Evolutionary conservation across 92 coral and sea anemone genomes (phyloP).

Genomic region (Bergia sp.): DNA sequence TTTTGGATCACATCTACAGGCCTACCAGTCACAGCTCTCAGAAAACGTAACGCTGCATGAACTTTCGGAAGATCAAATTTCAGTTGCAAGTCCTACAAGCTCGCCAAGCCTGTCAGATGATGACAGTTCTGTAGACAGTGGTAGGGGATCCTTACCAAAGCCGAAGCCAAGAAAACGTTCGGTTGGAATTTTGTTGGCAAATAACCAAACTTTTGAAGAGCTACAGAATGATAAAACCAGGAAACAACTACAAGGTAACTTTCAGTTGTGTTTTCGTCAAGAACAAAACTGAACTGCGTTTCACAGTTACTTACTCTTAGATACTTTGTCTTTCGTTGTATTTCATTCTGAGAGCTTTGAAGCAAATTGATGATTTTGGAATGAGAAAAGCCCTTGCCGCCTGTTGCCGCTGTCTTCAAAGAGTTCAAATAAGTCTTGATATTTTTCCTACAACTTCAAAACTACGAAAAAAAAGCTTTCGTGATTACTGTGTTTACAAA

Average conservation of each 20-base stretch:
- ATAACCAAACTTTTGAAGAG: not conserved
- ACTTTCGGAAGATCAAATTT: not conserved
- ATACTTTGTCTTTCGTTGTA: too few species aligned
- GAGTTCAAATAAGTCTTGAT: too few species aligned
- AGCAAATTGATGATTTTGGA: too few species aligned
- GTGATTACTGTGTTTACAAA: too few species aligned
- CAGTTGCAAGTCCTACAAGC: not conserved
- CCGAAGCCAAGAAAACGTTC: not conserved
- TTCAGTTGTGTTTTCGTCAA: too few species aligned
- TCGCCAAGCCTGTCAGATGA: not conserved
- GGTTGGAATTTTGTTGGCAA: not conserved
- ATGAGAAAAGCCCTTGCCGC: too few species aligned
- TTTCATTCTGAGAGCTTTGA: too few species aligned
- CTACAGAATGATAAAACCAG: not conserved
- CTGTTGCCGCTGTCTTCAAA: too few species aligned
- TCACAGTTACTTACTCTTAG: not conserved
- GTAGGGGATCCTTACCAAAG: not conserved
- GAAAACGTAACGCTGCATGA: slow-evolving; percentile 7
- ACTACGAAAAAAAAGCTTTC: too few species aligned
- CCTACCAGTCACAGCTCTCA: slow-evolving; percentile 7
- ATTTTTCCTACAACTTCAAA: too few species aligned
- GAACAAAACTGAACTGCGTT: not conserved
- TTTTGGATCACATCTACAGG: not conserved
- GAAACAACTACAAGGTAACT: not conserved
- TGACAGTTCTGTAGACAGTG: not conserved